Conservation (phyloP, 2,888 invertebrate species). For the Operophtera brumata region DNA sequence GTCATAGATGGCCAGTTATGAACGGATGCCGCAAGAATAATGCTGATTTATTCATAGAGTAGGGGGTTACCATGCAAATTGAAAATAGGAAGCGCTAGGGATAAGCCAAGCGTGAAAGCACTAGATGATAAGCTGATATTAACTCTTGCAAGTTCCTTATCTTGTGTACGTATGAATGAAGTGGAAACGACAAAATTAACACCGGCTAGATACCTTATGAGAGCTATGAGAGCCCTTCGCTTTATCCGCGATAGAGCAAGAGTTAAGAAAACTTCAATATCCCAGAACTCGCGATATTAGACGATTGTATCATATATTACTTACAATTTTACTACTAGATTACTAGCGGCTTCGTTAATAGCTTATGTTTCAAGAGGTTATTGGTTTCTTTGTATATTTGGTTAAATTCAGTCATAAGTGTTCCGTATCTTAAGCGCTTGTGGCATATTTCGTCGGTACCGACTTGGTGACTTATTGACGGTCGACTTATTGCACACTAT, state of each 20-base stretch:
- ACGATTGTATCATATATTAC: background rate
- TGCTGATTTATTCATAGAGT: constrained; percentile 32
- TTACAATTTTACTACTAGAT: too few relatives aligned
- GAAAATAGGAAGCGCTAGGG: constrained; percentile 23
- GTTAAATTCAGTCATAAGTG: too few relatives aligned
- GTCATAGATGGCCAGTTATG: constrained; percentile 4
- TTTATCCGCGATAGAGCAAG: background rate
- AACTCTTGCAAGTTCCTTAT: background rate
- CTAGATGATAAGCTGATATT: constrained; percentile 17
- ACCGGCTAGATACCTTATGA: background rate
- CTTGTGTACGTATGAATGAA: background rate
- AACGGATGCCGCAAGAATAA: constrained; percentile 19
- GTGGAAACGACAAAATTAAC: background rate
- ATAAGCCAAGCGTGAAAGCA: constrained; percentile 23
- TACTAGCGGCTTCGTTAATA: too few relatives aligned
- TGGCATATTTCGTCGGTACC: too few relatives aligned
- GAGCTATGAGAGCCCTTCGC: background rate
- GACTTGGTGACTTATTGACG: too few relatives aligned
- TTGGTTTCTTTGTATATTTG: too few relatives aligned
- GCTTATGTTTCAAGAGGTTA: too few relatives aligned
- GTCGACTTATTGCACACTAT: too few relatives aligned
- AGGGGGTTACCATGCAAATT: constrained; percentile 29
- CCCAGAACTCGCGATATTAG: too few relatives aligned
- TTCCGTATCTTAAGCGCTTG: too few relatives aligned
- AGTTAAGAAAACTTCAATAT: background rate